phyloP scores from a whole-genome alignment of 2,113 vertebrate genomes.

The Eulemur rufifrons region DNA sequence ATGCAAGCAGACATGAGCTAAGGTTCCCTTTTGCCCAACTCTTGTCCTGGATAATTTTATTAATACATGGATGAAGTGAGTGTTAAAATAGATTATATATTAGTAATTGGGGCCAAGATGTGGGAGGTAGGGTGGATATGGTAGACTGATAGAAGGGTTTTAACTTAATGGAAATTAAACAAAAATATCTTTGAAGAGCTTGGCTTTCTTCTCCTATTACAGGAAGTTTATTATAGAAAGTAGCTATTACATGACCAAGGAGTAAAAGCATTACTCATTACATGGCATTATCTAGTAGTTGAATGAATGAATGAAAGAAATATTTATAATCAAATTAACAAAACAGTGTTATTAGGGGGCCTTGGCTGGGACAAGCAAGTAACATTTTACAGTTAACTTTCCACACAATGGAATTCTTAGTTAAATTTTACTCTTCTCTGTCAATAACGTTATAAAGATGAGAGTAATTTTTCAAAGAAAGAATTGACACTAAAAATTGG shows the following conservation, averaged over 20 bases:
- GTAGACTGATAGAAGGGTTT: neutral
- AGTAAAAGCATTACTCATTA: neutral
- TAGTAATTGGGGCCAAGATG: neutral
- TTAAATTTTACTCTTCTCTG: constrained; percentile 23
- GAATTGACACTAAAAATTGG: neutral
- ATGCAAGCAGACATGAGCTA: neutral
- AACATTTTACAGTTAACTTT: constrained; percentile 31
- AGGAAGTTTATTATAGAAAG: constrained; percentile 9
- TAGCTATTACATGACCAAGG: neutral
- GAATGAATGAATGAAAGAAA: constrained; percentile 14
- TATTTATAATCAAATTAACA: constrained; percentile 13
- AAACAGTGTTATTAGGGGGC: neutral
- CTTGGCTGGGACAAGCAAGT: neutral
- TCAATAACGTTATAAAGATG: constrained; percentile 21
- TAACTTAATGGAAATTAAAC: neutral
- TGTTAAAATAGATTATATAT: neutral
- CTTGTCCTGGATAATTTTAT: neutral
- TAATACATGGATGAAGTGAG: neutral
- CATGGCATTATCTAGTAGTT: neutral
- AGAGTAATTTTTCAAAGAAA: constrained; percentile 38
- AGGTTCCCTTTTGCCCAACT: neutral
- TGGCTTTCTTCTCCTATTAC: neutral
- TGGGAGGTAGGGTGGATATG: neutral
- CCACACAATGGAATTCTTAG: neutral
- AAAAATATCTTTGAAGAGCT: neutral